Conservation (phyloP, 64 coral and sea anemone species). For the Acropora yongei region DNA sequence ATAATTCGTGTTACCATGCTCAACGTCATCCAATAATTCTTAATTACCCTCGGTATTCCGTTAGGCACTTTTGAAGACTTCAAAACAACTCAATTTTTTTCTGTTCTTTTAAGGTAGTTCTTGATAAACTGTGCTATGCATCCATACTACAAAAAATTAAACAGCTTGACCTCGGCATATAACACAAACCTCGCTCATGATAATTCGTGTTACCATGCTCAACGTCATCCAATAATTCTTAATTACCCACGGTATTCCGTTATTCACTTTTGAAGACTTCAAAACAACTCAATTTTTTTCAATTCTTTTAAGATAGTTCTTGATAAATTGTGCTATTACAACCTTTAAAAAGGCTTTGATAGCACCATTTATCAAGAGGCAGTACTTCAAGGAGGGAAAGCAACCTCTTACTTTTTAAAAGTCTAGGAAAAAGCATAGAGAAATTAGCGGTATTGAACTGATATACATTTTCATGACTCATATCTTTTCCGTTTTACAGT, state of each 20-base stretch:
- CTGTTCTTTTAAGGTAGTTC: no score
- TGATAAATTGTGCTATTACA: no score
- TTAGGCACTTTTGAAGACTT: background rate
- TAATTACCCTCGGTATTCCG: background rate
- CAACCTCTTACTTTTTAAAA: background rate
- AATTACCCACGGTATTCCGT: background rate
- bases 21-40: no score
- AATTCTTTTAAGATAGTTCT: no score
- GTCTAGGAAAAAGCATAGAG: background rate
- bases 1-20: no score
- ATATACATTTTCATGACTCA: background rate
- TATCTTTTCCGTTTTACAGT: slow-evolving; percentile 1
- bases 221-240: no score
- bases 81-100: background rate
- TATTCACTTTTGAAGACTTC: background rate
- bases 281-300: background rate
- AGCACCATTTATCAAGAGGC: background rate
- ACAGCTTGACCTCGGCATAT: no score
- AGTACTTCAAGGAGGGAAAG: background rate
- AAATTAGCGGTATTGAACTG: background rate
- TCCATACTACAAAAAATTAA: no score
- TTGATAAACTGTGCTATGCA: no score
- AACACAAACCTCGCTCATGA: no score
- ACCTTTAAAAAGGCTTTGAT: background rate
- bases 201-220: no score